phyloP scores from a whole-genome alignment of 2,113 vertebrate species.

The Strix aluco region DNA sequence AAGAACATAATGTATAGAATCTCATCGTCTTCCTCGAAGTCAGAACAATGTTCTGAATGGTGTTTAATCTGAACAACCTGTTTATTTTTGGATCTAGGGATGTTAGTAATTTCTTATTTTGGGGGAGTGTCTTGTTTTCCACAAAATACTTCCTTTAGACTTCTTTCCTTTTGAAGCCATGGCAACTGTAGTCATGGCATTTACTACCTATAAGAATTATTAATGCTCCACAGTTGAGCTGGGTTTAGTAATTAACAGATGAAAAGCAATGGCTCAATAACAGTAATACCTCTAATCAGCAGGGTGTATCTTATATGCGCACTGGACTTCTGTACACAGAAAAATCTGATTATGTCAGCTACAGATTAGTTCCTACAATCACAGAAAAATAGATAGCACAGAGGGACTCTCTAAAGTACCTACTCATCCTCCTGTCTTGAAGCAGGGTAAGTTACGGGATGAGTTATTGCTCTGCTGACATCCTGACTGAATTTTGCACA shows the following conservation, averaged over 20 bases:
- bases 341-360: background rate
- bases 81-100: background rate
- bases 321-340: background rate
- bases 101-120: background rate
- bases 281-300: background rate
- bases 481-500: background rate
- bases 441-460: background rate
- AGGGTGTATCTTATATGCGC: background rate
- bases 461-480: background rate
- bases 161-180: background rate
- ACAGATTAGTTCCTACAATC: background rate
- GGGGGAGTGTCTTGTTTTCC: background rate
- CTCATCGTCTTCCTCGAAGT: background rate
- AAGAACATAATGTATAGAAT: background rate
- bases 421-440: background rate
- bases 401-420: background rate
- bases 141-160: background rate
- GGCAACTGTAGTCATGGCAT: background rate
- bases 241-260: constrained; percentile 19
- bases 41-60: background rate
- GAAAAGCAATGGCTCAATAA: background rate
- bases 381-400: background rate
- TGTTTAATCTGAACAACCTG: background rate
- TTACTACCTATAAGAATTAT: constrained; percentile 15
- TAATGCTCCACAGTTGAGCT: background rate